These are phyloP conservation scores for Eufriesea mexicana DNA, from an alignment of 1,140 invertebrate genomes.

Conservation along the genomic window DNA sequence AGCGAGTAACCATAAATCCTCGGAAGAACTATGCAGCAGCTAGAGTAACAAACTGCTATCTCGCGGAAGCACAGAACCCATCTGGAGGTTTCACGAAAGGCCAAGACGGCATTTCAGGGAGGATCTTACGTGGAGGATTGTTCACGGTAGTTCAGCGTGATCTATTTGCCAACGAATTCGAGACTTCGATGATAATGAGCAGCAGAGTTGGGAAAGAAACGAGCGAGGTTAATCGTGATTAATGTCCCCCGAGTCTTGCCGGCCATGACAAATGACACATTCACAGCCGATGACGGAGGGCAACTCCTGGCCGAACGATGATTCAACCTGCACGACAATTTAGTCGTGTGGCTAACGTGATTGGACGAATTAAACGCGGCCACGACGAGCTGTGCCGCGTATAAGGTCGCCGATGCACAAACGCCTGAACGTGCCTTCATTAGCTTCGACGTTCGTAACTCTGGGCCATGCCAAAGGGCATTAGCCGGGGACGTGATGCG, in stretches of 20 bases:
- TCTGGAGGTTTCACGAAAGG: background rate
- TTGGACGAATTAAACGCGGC: constrained; percentile 66
- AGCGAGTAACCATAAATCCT: background rate
- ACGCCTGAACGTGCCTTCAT: constrained; percentile 65
- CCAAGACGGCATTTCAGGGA: background rate
- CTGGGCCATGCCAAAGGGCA: constrained; percentile 56
- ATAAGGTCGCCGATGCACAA: constrained; percentile 62
- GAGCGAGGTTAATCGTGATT: constrained; percentile 5
- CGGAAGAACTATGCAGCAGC: background rate
- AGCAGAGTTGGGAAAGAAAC: background rate
- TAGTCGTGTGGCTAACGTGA: constrained; percentile 60
- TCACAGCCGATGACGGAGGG: constrained; percentile 3
- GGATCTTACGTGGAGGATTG: background rate
- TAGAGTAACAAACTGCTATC: background rate
- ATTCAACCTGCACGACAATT: constrained; percentile 58
- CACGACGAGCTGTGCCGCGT: constrained; percentile 31
- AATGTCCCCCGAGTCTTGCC: background rate
- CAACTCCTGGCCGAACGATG: constrained; percentile 46
- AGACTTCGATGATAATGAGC: background rate
- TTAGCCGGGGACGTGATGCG: constrained; percentile 57
- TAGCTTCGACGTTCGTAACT: constrained; percentile 55
- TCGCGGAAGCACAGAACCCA: background rate
- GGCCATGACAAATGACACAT: background rate
- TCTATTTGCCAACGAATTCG: background rate
- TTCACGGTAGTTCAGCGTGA: background rate